Conservation (phyloP, 2,113 vertebrate genomes). For the Paedocypris sp. region DNA sequence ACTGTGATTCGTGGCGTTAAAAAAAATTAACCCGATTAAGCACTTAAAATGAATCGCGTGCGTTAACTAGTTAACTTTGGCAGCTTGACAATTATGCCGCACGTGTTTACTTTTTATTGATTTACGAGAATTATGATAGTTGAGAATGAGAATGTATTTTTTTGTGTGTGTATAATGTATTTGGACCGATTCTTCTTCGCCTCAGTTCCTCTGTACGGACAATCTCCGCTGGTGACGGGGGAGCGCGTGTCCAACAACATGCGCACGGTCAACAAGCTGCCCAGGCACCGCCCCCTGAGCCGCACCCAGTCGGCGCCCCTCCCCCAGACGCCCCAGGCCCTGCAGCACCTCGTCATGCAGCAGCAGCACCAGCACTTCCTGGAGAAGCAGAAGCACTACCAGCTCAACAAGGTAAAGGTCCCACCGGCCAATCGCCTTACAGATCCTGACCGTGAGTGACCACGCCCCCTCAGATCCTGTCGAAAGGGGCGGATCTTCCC, state of each 20-base stretch:
- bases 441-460: too few relatives aligned
- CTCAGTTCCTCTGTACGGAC: constrained; percentile 80
- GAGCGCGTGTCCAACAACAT: constrained; percentile 71
- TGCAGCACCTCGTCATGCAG: constrained; percentile 85
- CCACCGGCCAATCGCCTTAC: too few relatives aligned
- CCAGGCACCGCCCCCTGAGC: constrained; percentile 78
- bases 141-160: too few relatives aligned
- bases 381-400: constrained; percentile 78
- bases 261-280: constrained; percentile 74
- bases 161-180: too few relatives aligned
- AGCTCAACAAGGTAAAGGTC: constrained; percentile 63
- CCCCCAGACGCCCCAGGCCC: constrained; percentile 85
- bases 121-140: too few relatives aligned
- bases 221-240: constrained; percentile 81
- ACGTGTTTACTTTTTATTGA: too few relatives aligned
- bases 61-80: too few relatives aligned
- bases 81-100: too few relatives aligned
- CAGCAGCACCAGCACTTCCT: constrained; percentile 88
- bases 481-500: constrained; percentile 61
- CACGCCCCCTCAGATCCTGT: constrained; percentile 53
- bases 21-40: too few relatives aligned
- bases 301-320: constrained; percentile 86
- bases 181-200: not conserved
- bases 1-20: too few relatives aligned
- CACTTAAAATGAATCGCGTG: too few relatives aligned